These are phyloP conservation scores for Poeciliopsis retropinna DNA, from an alignment of 2,113 vertebrate genomes.

Conservation along the genomic window DNA sequence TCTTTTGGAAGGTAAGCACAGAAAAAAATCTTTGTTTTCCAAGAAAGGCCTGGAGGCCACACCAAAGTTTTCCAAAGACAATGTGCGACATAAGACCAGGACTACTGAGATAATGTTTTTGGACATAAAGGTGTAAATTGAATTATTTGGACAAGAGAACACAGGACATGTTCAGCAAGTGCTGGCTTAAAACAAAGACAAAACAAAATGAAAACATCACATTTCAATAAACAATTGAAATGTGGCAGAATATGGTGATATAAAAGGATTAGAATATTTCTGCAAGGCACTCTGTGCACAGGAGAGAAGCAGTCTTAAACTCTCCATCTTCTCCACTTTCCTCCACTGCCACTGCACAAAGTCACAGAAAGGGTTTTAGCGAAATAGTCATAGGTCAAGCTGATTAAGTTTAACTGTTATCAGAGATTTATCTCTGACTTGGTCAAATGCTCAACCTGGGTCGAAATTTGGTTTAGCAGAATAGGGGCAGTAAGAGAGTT, in stretches of 20 bases:
- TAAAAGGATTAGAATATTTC: neutral
- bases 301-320: neutral
- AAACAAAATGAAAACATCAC: neutral
- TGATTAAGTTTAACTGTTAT: slow-evolving; percentile 7
- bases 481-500: neutral
- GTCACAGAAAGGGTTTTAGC: neutral
- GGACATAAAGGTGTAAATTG: too few relatives aligned
- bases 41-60: too few relatives aligned
- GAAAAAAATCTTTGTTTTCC: too few relatives aligned
- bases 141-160: too few relatives aligned
- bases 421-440: neutral
- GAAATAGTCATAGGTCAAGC: neutral
- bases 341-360: neutral
- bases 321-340: neutral
- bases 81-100: neutral
- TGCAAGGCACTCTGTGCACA: neutral
- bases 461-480: neutral
- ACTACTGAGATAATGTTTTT: neutral
- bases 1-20: neutral
- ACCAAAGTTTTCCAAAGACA: neutral
- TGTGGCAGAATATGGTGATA: neutral
- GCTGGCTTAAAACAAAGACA: neutral
- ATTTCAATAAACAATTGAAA: neutral
- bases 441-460: neutral
- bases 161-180: neutral